These are phyloP conservation scores for Chrysomela aeneicollis DNA, from an alignment of 2,888 invertebrate genomes.

Conservation along the genomic window DNA sequence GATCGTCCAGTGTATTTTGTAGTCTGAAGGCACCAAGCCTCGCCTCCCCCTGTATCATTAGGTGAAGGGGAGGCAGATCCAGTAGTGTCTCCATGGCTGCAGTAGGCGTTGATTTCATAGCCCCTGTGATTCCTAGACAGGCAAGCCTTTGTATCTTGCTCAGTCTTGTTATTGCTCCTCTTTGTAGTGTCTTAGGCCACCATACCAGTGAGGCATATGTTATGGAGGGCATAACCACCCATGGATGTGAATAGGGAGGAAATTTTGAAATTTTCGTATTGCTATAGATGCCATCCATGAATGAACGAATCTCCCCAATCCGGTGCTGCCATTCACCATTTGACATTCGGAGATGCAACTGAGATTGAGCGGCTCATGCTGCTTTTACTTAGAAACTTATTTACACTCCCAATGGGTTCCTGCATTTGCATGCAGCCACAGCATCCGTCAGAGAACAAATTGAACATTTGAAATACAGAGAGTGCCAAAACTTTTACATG, in stretches of 20 bases:
- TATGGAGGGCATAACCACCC: too few species aligned
- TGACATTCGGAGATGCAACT: not conserved
- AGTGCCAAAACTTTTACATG: not conserved
- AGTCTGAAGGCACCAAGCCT: too few species aligned
- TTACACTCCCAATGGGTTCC: slow-evolving; percentile 33
- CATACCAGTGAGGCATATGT: too few species aligned
- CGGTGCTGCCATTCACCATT: not conserved
- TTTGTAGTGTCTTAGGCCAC: too few species aligned
- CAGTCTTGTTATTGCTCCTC: too few species aligned
- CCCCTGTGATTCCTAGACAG: too few species aligned
- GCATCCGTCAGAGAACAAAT: slow-evolving; percentile 26
- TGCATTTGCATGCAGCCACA: slow-evolving; percentile 34
- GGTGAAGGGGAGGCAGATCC: too few species aligned
- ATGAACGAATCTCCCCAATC: slow-evolving; percentile 1
- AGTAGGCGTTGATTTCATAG: too few species aligned
- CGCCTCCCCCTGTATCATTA: too few species aligned
- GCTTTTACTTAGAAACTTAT: slow-evolving; percentile 30
- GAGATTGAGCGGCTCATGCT: slow-evolving; percentile 6
- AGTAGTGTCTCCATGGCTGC: too few species aligned
- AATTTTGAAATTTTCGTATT: not conserved
- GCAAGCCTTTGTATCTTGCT: too few species aligned
- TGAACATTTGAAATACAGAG: slow-evolving; percentile 22
- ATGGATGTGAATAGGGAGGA: not conserved
- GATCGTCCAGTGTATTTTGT: too few species aligned
- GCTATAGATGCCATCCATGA: not conserved